Conservation (phyloP, 2,797 vertebrate species). For the Pterois miles region DNA sequence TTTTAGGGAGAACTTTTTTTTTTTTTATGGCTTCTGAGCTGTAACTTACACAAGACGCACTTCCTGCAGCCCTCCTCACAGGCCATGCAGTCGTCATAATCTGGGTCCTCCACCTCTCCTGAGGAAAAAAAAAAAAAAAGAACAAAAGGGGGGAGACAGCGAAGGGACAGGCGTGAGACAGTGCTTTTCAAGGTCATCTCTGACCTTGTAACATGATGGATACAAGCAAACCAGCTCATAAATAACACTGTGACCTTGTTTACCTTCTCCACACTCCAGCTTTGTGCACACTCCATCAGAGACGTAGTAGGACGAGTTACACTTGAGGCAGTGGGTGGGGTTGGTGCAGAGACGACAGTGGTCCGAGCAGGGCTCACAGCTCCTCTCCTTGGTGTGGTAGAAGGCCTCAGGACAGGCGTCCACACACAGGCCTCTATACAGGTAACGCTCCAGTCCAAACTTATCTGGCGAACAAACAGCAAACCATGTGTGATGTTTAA, state of each 20-base stretch:
- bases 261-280: conserved; percentile 88
- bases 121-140: conserved; percentile 19
- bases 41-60: conserved; percentile 87
- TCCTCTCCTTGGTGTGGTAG: conserved; percentile 78
- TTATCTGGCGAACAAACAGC: conserved; percentile 80
- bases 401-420: conserved; percentile 86
- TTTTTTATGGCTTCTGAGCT: not conserved
- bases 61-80: conserved; percentile 92
- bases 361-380: conserved; percentile 83
- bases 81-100: conserved; percentile 87
- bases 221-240: not conserved
- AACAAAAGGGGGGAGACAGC: not conserved
- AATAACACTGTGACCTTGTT: conserved; percentile 25
- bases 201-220: not conserved
- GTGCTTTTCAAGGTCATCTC: conserved; percentile 10
- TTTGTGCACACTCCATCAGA: conserved; percentile 82
- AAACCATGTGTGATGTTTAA: not conserved
- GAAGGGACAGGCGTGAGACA: not conserved
- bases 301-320: conserved; percentile 83
- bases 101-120: conserved; percentile 91
- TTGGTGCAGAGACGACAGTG: conserved; percentile 86
- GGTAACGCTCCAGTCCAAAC: conserved; percentile 82
- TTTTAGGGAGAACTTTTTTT: conserved; percentile 14
- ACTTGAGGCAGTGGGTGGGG: conserved; percentile 81
- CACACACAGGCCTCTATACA: conserved; percentile 83